Percentiles rank a stretch among this genome's conserved stretches.
Conservation (phyloP, 2,113 vertebrate species). For the Pachyramphus minor region DNA sequence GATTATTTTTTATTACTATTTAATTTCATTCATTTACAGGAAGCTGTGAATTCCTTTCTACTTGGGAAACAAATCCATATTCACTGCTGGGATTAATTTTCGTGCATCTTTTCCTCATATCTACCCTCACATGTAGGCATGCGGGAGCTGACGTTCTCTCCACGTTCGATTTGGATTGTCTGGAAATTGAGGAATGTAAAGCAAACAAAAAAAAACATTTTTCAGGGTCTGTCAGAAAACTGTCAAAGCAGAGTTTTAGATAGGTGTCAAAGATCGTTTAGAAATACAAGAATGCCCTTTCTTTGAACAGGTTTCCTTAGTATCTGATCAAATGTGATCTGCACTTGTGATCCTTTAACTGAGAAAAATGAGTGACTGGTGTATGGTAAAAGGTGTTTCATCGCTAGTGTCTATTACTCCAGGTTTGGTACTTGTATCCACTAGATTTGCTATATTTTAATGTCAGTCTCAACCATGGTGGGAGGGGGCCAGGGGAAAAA, state of each 20-base stretch:
- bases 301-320: neutral
- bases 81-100: slow-evolving; percentile 17
- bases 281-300: neutral
- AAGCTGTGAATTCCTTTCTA: neutral
- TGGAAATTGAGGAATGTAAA: neutral
- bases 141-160: neutral
- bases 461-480: neutral
- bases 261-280: neutral
- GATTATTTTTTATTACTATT: slow-evolving; percentile 3
- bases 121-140: neutral
- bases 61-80: slow-evolving; percentile 7
- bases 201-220: fast-evolving
- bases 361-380: neutral
- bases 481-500: neutral
- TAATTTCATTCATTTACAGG: slow-evolving; percentile 14
- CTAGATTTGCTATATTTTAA: neutral
- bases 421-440: neutral
- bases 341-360: neutral
- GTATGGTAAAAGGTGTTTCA: neutral
- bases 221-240: neutral
- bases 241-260: neutral
- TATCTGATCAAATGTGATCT: neutral
- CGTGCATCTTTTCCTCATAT: neutral
- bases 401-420: neutral
- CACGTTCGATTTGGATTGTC: neutral